A percentile compares a stretch with the other conserved stretches of the same genome.
Evolutionary conservation across 2,888 invertebrate species (phyloP).

Genomic region (Campaea margaritaria): DNA sequence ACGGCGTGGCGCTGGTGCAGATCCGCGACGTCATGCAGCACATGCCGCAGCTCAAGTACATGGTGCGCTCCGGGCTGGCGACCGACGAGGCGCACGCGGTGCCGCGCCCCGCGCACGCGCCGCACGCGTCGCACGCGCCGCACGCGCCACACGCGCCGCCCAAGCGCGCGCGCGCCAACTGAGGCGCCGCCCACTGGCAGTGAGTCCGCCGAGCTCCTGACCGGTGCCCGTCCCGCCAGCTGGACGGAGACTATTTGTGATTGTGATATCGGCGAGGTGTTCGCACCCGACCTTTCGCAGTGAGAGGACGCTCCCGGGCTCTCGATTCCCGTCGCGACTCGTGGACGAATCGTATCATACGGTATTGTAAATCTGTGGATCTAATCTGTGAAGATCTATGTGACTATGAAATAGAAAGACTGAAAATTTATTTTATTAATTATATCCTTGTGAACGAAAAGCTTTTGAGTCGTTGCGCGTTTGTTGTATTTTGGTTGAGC

Average conservation of each 20-base stretch:
- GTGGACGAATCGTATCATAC: conserved; percentile 76
- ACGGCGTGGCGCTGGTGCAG: conserved; percentile 91
- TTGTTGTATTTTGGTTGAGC: conserved; percentile 46
- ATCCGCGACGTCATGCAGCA: conserved; percentile 93
- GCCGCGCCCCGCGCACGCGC: conserved; percentile 46
- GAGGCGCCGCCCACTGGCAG: conserved; percentile 29
- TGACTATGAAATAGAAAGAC: conserved; percentile 79
- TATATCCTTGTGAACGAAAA: conserved; percentile 60
- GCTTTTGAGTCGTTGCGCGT: conserved; percentile 54
- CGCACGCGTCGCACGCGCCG: conserved; percentile 72
- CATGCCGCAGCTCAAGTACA: conserved; percentile 95
- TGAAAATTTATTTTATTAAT: conserved; percentile 73
- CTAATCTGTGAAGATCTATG: conserved; percentile 69
- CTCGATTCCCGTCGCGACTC: conserved; percentile 34
- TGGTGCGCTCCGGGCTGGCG: conserved; percentile 86
- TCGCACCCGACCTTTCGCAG: neutral
- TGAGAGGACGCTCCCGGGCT: conserved; percentile 6
- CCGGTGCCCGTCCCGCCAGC: too few relatives aligned
- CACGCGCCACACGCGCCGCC: conserved; percentile 68
- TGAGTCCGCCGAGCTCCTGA: too few relatives aligned
- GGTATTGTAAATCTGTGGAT: conserved; percentile 66
- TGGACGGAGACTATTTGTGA: too few relatives aligned
- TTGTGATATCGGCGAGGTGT: neutral
- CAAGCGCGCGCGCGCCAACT: conserved; percentile 57
- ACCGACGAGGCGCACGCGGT: conserved; percentile 58